Evolutionary conservation across 2,888 invertebrate species (phyloP), one percentile per base, ranked within the genome.

Genomic region (Chrysolina americana): DNA sequence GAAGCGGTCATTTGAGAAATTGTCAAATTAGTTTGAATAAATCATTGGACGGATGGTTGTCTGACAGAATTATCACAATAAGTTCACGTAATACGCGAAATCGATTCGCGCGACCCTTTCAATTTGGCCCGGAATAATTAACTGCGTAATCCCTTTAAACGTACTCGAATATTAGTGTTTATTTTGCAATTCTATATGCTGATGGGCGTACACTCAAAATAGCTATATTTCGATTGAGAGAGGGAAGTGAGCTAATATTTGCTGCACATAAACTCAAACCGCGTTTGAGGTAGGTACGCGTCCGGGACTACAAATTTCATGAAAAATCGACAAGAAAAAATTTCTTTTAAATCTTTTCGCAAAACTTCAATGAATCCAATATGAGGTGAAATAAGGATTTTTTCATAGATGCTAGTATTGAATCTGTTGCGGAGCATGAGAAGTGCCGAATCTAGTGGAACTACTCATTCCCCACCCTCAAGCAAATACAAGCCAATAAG

Each of bases 91-190:
- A 64, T 19, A 41, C 36, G 53, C 41, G 19, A 41, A 68, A 68
- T 68, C 53, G 56, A 68, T 53, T 68, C 62, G 44, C 56, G 65
- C 62, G 73, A 75, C 78, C 77, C 77, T 80, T 80, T 80, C 80
- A 78, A 80, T 80, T 78, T 76, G 68, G 65, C 65, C 78, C 77
- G 78, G 79, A 80, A 81, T 83, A 83, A 83, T 83, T 83, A 83
- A 83, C 83, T 83, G 78, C 76, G 77, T 82, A 83, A 83, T 83
- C 82, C 82, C 79, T 76, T 80, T 78, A 81, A 80, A 77, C 78
- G 78, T 76, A 76, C 81, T 70, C 68, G 78, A 80, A 82, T 81
- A 82, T 83, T 78, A 79, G 77, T 82, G 82, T 83, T 82, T 82
- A 82, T 81, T 81, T 80, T 77, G 80, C 80, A 81, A 81, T 80